These are phyloP conservation scores for Iphiclides podalirius DNA, from an alignment of 2,888 invertebrate genomes.

Conservation along the genomic window DNA sequence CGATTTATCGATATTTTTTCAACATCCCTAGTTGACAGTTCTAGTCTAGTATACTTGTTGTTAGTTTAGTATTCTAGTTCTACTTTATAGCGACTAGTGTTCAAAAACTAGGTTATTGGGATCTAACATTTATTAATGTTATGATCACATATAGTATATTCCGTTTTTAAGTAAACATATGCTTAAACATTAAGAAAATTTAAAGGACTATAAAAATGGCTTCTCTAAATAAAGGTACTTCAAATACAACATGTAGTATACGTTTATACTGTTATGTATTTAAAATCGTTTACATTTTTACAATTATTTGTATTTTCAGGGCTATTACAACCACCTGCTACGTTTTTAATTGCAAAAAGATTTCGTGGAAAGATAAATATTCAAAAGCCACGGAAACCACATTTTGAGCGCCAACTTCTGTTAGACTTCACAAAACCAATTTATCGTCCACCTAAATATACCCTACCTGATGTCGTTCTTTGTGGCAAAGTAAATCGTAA, in stretches of 20 bases:
- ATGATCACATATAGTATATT: neutral
- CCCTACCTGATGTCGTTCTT: constrained; percentile 64
- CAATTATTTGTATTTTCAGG: constrained; percentile 46
- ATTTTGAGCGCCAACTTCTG: constrained; percentile 84
- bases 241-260: no score
- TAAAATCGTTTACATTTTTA: neutral
- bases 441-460: constrained; percentile 68
- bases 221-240: constrained; percentile 44
- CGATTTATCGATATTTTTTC: no score
- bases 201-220: constrained; percentile 33
- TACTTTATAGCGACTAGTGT: no score
- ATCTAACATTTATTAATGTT: neutral
- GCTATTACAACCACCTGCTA: constrained; percentile 59
- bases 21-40: no score
- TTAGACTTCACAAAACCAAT: constrained; percentile 83
- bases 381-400: constrained; percentile 85
- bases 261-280: neutral
- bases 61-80: no score
- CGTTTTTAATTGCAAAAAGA: constrained; percentile 80
- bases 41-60: no score
- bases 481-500: constrained; percentile 67
- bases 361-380: constrained; percentile 89
- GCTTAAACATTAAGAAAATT: neutral
- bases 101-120: no score
- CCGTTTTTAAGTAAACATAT: neutral